phyloP scores from a whole-genome alignment of 2,113 vertebrate species.

The Coreoperca whiteheadi region DNA sequence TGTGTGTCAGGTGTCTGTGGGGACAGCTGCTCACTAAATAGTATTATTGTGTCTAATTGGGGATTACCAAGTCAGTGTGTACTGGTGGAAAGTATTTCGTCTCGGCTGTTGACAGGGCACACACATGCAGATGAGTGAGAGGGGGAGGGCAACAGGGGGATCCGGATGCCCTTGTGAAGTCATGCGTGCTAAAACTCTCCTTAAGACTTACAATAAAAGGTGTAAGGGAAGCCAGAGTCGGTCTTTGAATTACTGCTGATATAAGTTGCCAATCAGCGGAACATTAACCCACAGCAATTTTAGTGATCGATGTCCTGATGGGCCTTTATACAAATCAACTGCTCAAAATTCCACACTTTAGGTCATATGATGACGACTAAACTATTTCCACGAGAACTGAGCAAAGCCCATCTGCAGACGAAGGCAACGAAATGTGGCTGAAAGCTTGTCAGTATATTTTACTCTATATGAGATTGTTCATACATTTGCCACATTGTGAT shows the following conservation, averaged over 20 bases:
- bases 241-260: neutral
- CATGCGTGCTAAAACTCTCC: neutral
- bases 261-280: neutral
- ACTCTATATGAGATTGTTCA: neutral
- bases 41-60: slow-evolving; percentile 76
- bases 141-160: neutral
- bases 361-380: too few species aligned
- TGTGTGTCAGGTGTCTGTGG: slow-evolving; percentile 64
- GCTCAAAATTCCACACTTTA: too few species aligned
- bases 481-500: neutral
- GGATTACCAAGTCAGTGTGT: slow-evolving; percentile 65
- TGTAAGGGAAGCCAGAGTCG: neutral
- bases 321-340: too few species aligned
- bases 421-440: too few species aligned
- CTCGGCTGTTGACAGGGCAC: slow-evolving; percentile 36
- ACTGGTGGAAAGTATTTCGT: slow-evolving; percentile 44
- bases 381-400: too few species aligned
- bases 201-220: too few species aligned
- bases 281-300: neutral
- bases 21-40: slow-evolving; percentile 79
- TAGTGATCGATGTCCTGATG: neutral
- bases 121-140: slow-evolving; percentile 32
- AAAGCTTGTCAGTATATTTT: too few species aligned
- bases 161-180: neutral
- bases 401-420: too few species aligned